Percentiles rank a stretch among this genome's conserved stretches.
Conservation (phyloP, 2,797 vertebrate species). For the Tenualosa ilisha region DNA sequence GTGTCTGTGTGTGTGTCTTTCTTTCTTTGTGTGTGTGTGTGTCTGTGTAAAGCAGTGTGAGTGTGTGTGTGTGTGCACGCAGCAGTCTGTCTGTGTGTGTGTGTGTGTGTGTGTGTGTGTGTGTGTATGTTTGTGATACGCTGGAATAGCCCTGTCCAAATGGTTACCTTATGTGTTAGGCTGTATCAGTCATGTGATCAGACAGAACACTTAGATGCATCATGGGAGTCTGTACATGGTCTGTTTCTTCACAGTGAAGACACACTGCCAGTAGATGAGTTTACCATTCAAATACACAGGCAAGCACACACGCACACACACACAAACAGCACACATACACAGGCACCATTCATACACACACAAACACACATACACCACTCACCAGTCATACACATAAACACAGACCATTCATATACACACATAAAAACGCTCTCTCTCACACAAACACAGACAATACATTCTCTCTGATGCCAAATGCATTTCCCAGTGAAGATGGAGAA, state of each 20-base stretch:
- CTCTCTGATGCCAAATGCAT: constrained; percentile 52
- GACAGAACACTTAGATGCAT: constrained; percentile 20
- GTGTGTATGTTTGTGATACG: neutral
- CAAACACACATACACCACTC: neutral
- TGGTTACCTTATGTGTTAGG: neutral
- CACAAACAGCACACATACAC: no score
- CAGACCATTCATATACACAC: neutral
- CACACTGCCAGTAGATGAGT: constrained; percentile 25
- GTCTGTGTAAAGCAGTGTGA: no score
- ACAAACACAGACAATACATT: constrained; percentile 30
- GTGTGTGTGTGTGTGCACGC: no score
- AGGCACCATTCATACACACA: neutral
- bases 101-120: constrained; percentile 21
- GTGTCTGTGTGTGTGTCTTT: neutral
- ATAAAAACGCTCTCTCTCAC: neutral
- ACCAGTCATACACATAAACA: no score
- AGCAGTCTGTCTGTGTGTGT: constrained; percentile 22
- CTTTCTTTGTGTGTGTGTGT: no score
- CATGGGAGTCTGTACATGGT: constrained; percentile 43
- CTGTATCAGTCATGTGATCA: constrained; percentile 53
- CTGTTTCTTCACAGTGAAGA: neutral
- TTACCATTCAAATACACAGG: constrained; percentile 55
- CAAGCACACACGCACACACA: neutral
- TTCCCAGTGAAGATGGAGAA: constrained; percentile 60
- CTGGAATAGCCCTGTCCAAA: neutral